Conservation (phyloP, 2,888 invertebrate species). For the Drosophila rubida region DNA sequence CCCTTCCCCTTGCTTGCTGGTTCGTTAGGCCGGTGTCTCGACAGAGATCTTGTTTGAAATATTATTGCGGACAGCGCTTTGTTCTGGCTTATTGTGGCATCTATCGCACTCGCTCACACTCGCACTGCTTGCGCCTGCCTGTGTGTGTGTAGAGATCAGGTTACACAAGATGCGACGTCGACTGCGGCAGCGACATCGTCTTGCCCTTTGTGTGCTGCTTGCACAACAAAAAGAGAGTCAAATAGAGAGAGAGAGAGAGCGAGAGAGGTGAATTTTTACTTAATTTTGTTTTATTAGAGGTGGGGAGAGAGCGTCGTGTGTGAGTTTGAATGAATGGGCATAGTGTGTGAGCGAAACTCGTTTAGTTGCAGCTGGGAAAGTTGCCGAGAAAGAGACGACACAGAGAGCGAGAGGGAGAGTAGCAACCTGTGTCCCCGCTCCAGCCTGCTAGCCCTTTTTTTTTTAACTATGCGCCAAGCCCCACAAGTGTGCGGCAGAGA, state of each 20-base stretch:
- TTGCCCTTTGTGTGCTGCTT: constrained; percentile 36
- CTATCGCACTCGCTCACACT: constrained; percentile 18
- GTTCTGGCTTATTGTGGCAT: constrained; percentile 38
- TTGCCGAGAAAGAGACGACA: constrained; percentile 14
- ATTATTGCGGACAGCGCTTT: constrained; percentile 49
- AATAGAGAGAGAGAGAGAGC: constrained; percentile 6
- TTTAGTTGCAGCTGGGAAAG: constrained; percentile 56
- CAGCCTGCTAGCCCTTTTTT: constrained; percentile 8
- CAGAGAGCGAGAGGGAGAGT: constrained; percentile 12
- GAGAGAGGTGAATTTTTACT: constrained; percentile 8
- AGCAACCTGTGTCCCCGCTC: constrained; percentile 39
- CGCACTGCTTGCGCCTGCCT: constrained; percentile 4
- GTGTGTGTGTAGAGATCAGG: constrained; percentile 52
- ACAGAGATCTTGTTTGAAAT: constrained; percentile 46
- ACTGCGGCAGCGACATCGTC: constrained; percentile 14
- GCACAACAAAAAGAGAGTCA: constrained; percentile 22
- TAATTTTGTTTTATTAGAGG: background rate
- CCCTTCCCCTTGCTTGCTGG: background rate
- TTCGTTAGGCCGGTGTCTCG: constrained; percentile 19
- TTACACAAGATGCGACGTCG: constrained; percentile 57
- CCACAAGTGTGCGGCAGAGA: constrained; percentile 45
- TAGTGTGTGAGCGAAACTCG: constrained; percentile 48
- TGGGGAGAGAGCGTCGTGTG: constrained; percentile 5
- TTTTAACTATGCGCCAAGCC: constrained; percentile 44
- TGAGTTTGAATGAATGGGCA: constrained; percentile 22